Base-by-base conservation (phyloP, 2,797 vertebrate species). In the Coranthus polyacanthus region DNA sequence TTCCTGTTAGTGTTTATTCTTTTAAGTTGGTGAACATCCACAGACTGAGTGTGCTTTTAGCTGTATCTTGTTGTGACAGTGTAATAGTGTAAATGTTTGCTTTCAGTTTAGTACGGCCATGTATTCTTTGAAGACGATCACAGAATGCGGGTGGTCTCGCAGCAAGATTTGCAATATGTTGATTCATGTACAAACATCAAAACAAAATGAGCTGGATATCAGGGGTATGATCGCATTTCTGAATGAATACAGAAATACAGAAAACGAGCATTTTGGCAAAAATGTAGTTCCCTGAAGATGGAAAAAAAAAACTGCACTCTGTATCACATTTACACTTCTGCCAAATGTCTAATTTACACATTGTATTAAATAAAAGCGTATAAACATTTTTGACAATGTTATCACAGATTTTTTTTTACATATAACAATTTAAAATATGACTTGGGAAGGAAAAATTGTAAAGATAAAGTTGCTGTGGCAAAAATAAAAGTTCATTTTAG, bases 61-160 rank as follows among this genome's bases (percentile, higher is more conserved):
- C 37, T 60, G 37, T 10, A 53, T 66, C 51, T 29, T 24, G 9
- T 2, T 34, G 54, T 73, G 53, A 62, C 17, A 58, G 46, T 24
- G 51, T 54, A 9, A 26, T 38, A 32, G 36, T 52, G 34, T 67
- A 12, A 66, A 75, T 49, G 34, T 47, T 16, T 41, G 39, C 60
- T 60, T 57, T 71, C 62, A 79, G 65, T 75, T 82, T 76, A 43
- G 29, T 32, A 32, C 3, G 46, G 24, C 4, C 29, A n/a, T 49
- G 10, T 36, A 15, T n/a, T 20, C 58, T 59, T 64, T 39, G 4
- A 24, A 29, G 26, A 52, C 29, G 46, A 70, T 56, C 41, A 16
- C 53, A 62, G 18, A 37, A 41, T 36, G 56, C 62, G 81, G 79
- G 76, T 81, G 81, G 81, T 81, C 81, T 50, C 22, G 7, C 16